These are phyloP conservation scores for Brachyptera putata DNA, from an alignment of 2,888 invertebrate genomes.

Conservation along the genomic window DNA sequence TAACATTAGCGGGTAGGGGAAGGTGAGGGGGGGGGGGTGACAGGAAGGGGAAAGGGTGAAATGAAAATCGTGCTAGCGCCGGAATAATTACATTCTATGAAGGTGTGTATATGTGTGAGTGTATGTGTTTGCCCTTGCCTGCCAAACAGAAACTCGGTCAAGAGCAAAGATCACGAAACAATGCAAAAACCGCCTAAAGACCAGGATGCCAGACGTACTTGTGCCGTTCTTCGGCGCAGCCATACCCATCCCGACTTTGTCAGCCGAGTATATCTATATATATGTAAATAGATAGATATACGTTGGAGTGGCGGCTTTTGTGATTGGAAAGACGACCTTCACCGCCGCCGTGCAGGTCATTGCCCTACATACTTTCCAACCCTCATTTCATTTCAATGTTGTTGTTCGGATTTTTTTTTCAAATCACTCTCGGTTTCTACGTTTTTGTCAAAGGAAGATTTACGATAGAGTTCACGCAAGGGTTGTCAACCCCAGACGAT, in stretches of 20 bases:
- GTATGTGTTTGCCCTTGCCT: constrained; percentile 24
- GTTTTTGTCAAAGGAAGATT: no score
- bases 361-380: constrained; percentile 22
- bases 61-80: constrained; percentile 26
- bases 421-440: not conserved
- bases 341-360: constrained; percentile 22
- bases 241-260: constrained; percentile 16
- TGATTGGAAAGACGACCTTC: constrained; percentile 31
- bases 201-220: constrained; percentile 25
- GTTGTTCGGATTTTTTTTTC: not conserved
- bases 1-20: constrained; percentile 7
- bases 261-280: constrained; percentile 28
- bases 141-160: constrained; percentile 35
- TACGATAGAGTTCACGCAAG: no score
- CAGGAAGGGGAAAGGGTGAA: not conserved
- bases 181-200: constrained; percentile 30
- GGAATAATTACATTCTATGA: constrained; percentile 26
- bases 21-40: constrained; percentile 3
- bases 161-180: constrained; percentile 27
- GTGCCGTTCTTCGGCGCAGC: constrained; percentile 18
- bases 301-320: constrained; percentile 22
- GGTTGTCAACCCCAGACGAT: no score
- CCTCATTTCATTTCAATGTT: constrained; percentile 21
- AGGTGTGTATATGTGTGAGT: not conserved
- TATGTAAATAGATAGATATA: constrained; percentile 23